These are phyloP conservation scores for Psix sp. DNA, from an alignment of 1,140 invertebrate species.

Conservation along the genomic window DNA sequence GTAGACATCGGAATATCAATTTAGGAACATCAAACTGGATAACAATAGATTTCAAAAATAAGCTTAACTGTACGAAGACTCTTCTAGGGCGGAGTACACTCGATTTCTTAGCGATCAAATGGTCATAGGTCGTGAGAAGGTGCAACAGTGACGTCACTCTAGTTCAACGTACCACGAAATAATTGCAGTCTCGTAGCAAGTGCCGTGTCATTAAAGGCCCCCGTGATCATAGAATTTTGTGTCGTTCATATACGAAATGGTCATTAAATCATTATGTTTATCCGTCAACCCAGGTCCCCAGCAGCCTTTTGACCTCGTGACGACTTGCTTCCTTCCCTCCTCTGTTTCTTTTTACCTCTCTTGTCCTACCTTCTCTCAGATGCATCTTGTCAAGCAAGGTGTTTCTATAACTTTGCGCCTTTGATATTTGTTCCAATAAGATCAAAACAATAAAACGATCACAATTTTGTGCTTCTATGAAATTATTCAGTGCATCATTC, in stretches of 20 bases:
- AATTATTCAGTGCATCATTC: slow-evolving; percentile 35
- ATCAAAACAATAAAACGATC: slow-evolving; percentile 42
- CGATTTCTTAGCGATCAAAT: slow-evolving; percentile 53
- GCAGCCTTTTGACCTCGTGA: slow-evolving; percentile 71
- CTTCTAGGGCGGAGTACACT: slow-evolving; percentile 67
- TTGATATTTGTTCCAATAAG: slow-evolving; percentile 47
- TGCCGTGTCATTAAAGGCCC: slow-evolving; percentile 74
- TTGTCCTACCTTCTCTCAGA: slow-evolving; percentile 20
- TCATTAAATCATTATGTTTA: slow-evolving; percentile 77
- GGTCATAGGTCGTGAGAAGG: slow-evolving; percentile 75
- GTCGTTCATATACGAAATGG: slow-evolving; percentile 75
- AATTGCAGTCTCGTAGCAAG: slow-evolving; percentile 75
- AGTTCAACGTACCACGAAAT: slow-evolving; percentile 73
- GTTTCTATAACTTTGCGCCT: slow-evolving; percentile 55
- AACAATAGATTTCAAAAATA: slow-evolving; percentile 31
- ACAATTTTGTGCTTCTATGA: slow-evolving; percentile 27
- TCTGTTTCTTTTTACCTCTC: slow-evolving; percentile 43
- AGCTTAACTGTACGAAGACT: slow-evolving; percentile 37
- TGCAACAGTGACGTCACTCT: slow-evolving; percentile 69
- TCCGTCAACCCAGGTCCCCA: slow-evolving; percentile 72
- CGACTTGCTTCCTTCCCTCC: slow-evolving; percentile 50
- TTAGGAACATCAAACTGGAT: slow-evolving; percentile 7
- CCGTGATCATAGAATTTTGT: slow-evolving; percentile 75
- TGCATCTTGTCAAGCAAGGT: slow-evolving; percentile 44
- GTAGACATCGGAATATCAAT: no score